Evolutionary conservation across 2,888 invertebrate genomes (phyloP), one percentile per base, ranked within the genome.

Genomic region (Idaea aversata): DNA sequence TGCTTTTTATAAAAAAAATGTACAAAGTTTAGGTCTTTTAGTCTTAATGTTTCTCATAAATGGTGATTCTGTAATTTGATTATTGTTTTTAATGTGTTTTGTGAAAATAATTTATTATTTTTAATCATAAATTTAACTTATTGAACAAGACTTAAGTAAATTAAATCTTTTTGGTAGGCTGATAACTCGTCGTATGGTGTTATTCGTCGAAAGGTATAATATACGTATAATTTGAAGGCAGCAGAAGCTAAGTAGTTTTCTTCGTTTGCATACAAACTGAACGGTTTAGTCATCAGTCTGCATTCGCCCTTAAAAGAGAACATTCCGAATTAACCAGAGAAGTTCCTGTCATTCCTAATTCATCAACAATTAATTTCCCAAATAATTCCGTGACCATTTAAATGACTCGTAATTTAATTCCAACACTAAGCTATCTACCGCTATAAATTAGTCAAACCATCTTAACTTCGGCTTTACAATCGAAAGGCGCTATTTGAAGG

Each of bases 391-490:
- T 47, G 47, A 47, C 47, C 10, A 47, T 47, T 47, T 47, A 47
- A 47, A 47, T 7, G 13, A 47, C 13, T 13, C 7, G 47, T 47
- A 47, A 47, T 47, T 47, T 47, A 47, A 47, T 47, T 47, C 47
- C 47, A 7, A 7, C 47, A 47, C 47, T 47, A 47, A 47, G 47
- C 47, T 47, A 47, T 47, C 47, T 47, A 13, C 47, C 47, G 47
- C 47, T 47, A 47, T 47, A 47, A 47, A 47, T 47, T 47, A 47
- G 47, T 47, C 47, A 47, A 47, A 47, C 47, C 47, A 47, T 47
- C 47, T 47, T 47, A 47, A 47, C 47, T 47, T 47, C 7, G 47
- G 47, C 47, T 47, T 47, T 47, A 47, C 47, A 47, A 47, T 47
- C 47, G 47, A 47, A 47, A 47, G 47, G 47, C 47, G 47, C 47